Percentiles rank a stretch among this genome's conserved stretches.
These are phyloP conservation scores for Trachemys scripta DNA, from an alignment of 2,113 vertebrate genomes.

Conservation along the genomic window DNA sequence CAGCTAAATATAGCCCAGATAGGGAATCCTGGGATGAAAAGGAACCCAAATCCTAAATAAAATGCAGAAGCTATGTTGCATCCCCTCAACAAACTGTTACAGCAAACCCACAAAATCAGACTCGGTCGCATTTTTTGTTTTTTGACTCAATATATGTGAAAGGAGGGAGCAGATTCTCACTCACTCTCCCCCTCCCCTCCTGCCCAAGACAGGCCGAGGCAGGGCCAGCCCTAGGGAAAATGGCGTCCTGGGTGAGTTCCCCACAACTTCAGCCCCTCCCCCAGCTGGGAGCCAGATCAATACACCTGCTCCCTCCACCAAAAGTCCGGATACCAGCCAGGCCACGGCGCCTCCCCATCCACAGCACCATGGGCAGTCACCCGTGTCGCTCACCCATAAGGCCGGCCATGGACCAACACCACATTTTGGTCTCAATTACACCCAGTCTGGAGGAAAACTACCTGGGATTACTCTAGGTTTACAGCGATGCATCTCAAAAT, in stretches of 20 bases:
- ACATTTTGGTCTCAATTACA: too few relatives aligned
- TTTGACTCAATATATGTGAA: not conserved
- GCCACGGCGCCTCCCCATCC: too few relatives aligned
- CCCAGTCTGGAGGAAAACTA: too few relatives aligned
- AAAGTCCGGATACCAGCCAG: too few relatives aligned
- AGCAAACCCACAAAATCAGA: rapidly evolving
- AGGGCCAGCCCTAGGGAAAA: not conserved
- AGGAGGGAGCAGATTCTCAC: not conserved
- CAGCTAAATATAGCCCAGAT: rapidly evolving
- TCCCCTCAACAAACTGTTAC: not conserved
- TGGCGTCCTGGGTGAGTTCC: too few relatives aligned
- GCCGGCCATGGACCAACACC: too few relatives aligned
- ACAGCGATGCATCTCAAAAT: not conserved
- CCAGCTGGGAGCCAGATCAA: not conserved
- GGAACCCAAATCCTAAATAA: not conserved
- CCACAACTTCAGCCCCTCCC: not conserved
- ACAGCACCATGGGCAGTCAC: too few relatives aligned
- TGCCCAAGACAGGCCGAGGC: not conserved
- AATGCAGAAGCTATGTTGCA: not conserved
- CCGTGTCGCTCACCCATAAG: too few relatives aligned
- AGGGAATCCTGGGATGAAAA: not conserved
- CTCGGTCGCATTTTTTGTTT: not conserved
- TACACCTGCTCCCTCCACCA: too few relatives aligned
- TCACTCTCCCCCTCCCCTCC: not conserved
- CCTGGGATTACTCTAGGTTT: not conserved